These are phyloP conservation scores for Dipodomys ordii DNA, from an alignment of 2,113 vertebrate genomes.

Conservation along the genomic window DNA sequence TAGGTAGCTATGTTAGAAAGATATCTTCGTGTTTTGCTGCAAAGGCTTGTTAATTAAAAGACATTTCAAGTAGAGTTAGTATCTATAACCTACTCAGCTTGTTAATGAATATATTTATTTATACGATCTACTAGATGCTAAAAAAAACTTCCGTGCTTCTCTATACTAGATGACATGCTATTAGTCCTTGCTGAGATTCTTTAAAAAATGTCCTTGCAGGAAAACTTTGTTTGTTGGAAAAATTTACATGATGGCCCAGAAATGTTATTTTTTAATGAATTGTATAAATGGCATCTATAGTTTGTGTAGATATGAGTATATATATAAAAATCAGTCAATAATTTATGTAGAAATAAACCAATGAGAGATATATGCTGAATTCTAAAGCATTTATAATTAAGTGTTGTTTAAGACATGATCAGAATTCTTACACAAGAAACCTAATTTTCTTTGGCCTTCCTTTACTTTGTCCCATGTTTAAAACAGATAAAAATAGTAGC, in stretches of 20 bases:
- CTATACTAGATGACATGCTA: not conserved
- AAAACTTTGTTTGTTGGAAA: not conserved
- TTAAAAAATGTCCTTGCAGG: constrained; percentile 10
- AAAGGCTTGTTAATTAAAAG: not conserved
- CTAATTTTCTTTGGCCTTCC: constrained; percentile 33
- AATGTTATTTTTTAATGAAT: not conserved
- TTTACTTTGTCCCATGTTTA: constrained; percentile 23
- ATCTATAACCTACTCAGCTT: not conserved
- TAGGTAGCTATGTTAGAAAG: not conserved
- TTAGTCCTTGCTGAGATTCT: not conserved
- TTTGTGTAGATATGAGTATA: not conserved
- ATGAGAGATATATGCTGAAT: not conserved
- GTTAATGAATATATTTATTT: not conserved
- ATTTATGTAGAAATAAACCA: not conserved
- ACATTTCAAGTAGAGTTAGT: not conserved
- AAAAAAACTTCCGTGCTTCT: not conserved
- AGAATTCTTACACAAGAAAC: constrained; percentile 47
- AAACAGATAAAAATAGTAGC: constrained; percentile 39
- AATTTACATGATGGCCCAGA: not conserved
- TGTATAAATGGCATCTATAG: not conserved
- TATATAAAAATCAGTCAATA: not conserved
- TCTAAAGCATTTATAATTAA: not conserved
- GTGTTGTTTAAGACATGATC: constrained; percentile 24
- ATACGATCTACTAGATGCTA: not conserved
- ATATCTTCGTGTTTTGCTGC: not conserved